Base-by-base conservation (phyloP, 2,113 vertebrate genomes). In the Baryphthengus martii region DNA sequence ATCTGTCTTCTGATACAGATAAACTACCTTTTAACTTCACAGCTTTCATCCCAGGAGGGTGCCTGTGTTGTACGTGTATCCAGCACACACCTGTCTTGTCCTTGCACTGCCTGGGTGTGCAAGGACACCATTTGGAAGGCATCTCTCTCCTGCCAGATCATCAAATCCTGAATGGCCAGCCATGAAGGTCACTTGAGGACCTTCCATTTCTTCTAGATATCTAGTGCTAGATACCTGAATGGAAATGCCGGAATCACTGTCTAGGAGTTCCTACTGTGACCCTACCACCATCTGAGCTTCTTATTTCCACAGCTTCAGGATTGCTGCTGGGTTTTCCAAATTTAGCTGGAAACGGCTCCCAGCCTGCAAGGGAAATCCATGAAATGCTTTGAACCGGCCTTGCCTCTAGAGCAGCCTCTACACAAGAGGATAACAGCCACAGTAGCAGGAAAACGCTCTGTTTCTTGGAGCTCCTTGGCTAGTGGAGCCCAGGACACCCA, bases 21-120 rank as follows among this genome's bases (percentile, higher is more conserved):
- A 91, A 91, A 91, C 31, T n/a, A 61, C 31, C 59, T 92, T 86
- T 84, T 71, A 89, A 59, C 68, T 74, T 25, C 68, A 23, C 77
- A 86, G 65, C 65, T 65, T 74, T 68, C 61, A 47, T 86, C 80
- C 84, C 93, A 87, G 73, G 89, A 89, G 84, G 65, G 52, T 89
- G 47, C 49, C 42, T 81, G 76, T 21, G 23, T 21, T 50, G 65
- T 45, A 24, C 17, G 28, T 21, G 62, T 45, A 53, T 9, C 59
- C 71, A 74, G 13, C 7, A 63, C 85, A 68, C 4, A 5, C 28
- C 55, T 88, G 35, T 53, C 45, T 59, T 37, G 73, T 50, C 83
- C 83, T 95, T 92, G 89, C 35, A 19, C 33, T 45, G 42, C 10
- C 33, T 33, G 44, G 17, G 13, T 44, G 53, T 68, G 28, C 37